Evolutionary conservation across 2,797 vertebrate genomes (phyloP).

Genomic region (Tinamus major): DNA sequence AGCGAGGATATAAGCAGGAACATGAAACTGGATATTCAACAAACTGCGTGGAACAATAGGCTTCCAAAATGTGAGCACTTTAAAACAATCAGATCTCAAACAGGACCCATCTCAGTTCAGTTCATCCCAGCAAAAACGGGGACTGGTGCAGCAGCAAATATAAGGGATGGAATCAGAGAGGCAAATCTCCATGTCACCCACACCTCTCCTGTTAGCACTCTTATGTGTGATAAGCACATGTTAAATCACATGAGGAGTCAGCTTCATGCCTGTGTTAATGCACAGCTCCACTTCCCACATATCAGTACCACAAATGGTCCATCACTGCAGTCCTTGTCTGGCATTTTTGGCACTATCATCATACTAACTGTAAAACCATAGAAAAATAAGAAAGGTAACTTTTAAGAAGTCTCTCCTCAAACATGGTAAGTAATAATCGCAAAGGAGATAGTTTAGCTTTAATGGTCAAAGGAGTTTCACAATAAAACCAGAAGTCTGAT

Average conservation of each 20-base stretch:
- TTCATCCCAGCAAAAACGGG: not conserved
- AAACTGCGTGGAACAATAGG: not conserved
- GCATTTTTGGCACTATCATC: not conserved
- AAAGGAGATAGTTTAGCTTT: not conserved
- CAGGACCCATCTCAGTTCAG: not conserved
- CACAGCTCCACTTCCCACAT: not conserved
- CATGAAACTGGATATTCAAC: constrained; percentile 22
- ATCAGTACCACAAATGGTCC: accelerated
- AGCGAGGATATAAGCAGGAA: constrained; percentile 18
- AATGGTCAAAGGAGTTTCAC: not conserved
- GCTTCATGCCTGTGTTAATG: not conserved
- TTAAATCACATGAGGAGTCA: not conserved
- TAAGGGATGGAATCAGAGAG: not conserved
- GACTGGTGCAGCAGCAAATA: not conserved
- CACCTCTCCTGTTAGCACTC: not conserved
- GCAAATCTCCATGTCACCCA: not conserved
- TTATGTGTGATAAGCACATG: accelerated
- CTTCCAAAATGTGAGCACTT: not conserved
- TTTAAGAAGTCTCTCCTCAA: not conserved
- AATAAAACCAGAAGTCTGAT: not conserved
- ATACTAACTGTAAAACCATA: not conserved
- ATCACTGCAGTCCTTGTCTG: not conserved
- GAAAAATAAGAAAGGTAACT: not conserved
- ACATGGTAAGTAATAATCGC: not conserved
- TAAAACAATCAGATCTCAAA: not conserved